These are phyloP conservation scores for Capitella teleta DNA, from an alignment of 1,140 invertebrate genomes.

Conservation along the genomic window DNA sequence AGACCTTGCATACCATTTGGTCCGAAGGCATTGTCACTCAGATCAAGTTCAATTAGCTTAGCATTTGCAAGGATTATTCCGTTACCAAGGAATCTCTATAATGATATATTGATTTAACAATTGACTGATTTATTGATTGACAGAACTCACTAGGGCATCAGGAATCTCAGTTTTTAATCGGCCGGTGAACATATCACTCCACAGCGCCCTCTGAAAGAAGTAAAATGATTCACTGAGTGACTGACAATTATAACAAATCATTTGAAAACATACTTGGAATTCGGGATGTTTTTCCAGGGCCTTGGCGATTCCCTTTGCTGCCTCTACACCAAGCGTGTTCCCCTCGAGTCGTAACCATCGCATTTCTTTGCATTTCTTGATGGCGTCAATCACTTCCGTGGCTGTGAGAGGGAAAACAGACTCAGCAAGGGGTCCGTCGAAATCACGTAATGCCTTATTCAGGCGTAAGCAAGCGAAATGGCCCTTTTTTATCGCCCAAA, in stretches of 20 bases:
- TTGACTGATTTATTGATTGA: neutral
- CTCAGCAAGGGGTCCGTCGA: too few relatives aligned
- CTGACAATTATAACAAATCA: neutral
- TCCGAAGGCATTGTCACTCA: slow-evolving; percentile 97
- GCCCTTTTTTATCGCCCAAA: too few relatives aligned
- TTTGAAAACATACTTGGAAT: slow-evolving; percentile 49
- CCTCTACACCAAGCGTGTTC: slow-evolving; percentile 82
- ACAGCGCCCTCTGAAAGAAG: slow-evolving; percentile 60
- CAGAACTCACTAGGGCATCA: slow-evolving; percentile 57
- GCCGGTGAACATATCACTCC: slow-evolving; percentile 87
- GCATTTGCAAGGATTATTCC: slow-evolving; percentile 71
- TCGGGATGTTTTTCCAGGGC: slow-evolving; percentile 62
- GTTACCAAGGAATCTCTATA: slow-evolving; percentile 60
- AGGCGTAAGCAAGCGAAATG: too few relatives aligned
- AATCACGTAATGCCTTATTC: too few relatives aligned
- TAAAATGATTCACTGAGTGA: too few relatives aligned
- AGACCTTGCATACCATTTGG: slow-evolving; percentile 86
- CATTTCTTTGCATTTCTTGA: too few relatives aligned
- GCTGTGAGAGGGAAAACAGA: too few relatives aligned
- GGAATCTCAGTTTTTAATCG: slow-evolving; percentile 92
- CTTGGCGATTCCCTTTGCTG: slow-evolving; percentile 70
- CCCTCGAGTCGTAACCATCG: slow-evolving; percentile 85
- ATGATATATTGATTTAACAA: slow-evolving; percentile 3
- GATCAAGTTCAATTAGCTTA: slow-evolving; percentile 70
- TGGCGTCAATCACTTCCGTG: too few relatives aligned